Percentiles rank a stretch among this genome's conserved stretches.
These are phyloP conservation scores for Apeira syringaria DNA, from an alignment of 2,888 invertebrate species.

Conservation along the genomic window DNA sequence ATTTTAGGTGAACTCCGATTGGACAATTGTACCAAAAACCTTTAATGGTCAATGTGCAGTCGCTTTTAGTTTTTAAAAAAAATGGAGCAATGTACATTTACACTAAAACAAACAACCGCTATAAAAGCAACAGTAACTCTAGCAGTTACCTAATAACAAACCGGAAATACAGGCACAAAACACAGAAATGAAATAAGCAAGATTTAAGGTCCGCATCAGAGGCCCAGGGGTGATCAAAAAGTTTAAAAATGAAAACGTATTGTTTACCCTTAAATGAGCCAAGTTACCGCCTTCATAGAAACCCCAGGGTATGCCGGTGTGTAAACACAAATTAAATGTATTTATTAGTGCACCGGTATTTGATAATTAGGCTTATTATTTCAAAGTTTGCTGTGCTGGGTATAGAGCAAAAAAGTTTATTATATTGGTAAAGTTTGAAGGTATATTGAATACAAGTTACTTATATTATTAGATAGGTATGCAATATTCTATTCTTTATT, in stretches of 20 bases:
- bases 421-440: too few species aligned
- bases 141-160: conserved; percentile 6
- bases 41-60: too few species aligned
- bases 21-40: too few species aligned
- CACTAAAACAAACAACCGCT: neutral
- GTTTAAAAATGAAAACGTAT: conserved; percentile 30
- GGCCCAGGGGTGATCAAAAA: conserved; percentile 27
- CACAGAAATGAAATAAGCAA: conserved; percentile 18
- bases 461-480: too few species aligned
- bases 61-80: too few species aligned
- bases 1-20: too few species aligned
- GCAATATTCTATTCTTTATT: too few species aligned
- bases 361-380: too few species aligned
- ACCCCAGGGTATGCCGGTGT: conserved; percentile 1
- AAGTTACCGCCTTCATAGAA: conserved; percentile 15
- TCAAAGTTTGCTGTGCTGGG: too few species aligned
- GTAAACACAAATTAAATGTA: conserved; percentile 16
- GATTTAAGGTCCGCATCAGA: conserved; percentile 16
- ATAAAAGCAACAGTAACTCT: conserved; percentile 8
- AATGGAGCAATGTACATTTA: neutral
- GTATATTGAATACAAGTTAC: too few species aligned
- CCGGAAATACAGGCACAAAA: conserved; percentile 13
- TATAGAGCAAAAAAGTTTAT: neutral
- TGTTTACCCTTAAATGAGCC: conserved; percentile 22
- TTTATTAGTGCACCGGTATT: neutral